These are phyloP conservation scores for Anthopleura sola DNA, from an alignment of 64 coral and sea anemone genomes.

Conservation along the genomic window DNA sequence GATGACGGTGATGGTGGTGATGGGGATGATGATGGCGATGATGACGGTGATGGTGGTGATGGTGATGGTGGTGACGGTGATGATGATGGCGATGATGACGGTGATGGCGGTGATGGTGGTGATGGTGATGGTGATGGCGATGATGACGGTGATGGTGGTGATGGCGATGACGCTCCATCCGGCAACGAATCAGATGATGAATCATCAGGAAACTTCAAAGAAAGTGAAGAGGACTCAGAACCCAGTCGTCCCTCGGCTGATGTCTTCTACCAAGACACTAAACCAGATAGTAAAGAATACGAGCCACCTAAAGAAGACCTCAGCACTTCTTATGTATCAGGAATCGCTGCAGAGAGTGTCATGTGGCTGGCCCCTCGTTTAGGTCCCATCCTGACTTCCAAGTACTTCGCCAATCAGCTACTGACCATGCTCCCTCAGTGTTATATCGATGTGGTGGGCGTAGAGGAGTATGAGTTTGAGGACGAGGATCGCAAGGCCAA, in stretches of 20 bases:
- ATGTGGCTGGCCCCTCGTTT: slow-evolving; percentile 73
- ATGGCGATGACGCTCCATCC: background rate
- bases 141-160: background rate
- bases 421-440: slow-evolving; percentile 72
- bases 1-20: background rate
- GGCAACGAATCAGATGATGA: slow-evolving; percentile 7
- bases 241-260: background rate
- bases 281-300: slow-evolving; percentile 10
- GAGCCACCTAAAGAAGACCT: slow-evolving; percentile 42
- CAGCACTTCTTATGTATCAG: slow-evolving; percentile 54
- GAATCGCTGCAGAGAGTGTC: slow-evolving; percentile 76
- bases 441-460: slow-evolving; percentile 68
- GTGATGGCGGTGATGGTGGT: background rate
- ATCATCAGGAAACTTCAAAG: background rate
- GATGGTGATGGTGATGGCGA: background rate
- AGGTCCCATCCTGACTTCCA: slow-evolving; percentile 77
- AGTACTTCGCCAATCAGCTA: slow-evolving; percentile 60
- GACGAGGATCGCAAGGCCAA: slow-evolving; percentile 80
- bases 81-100: background rate
- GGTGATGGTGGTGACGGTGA: background rate
- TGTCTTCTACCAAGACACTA: slow-evolving; percentile 27
- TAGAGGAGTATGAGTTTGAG: slow-evolving; percentile 28
- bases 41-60: background rate
- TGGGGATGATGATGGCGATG: background rate
- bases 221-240: slow-evolving; percentile 8